Percentiles rank a stretch among this genome's conserved stretches.
Evolutionary conservation across 2,113 vertebrate genomes (phyloP).

Genomic region (Passerina amoena): DNA sequence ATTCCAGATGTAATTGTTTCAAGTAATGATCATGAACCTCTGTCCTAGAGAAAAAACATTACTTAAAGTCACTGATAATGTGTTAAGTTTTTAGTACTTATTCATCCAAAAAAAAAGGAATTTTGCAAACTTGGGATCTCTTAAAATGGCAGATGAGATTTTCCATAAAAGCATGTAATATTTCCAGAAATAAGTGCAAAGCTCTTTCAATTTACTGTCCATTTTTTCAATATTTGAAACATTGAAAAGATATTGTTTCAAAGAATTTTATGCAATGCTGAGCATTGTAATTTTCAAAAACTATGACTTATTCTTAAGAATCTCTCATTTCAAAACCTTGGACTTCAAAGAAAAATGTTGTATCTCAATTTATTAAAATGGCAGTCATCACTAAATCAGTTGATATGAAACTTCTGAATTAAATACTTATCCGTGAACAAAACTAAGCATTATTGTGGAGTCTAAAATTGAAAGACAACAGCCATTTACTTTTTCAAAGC

Average conservation of each 20-base stretch:
- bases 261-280: background rate
- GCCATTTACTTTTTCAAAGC: background rate
- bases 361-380: background rate
- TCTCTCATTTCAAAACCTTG: background rate
- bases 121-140: background rate
- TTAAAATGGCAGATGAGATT: background rate
- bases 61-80: background rate
- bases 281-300: background rate
- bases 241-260: background rate
- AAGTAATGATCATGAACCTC: background rate
- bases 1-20: background rate
- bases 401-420: background rate
- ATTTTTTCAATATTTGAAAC: background rate
- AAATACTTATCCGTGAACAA: background rate
- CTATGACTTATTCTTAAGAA: background rate
- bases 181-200: background rate
- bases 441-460: background rate
- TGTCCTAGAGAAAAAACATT: background rate
- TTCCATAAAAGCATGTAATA: accelerated
- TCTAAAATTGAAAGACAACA: background rate
- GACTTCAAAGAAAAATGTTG: background rate
- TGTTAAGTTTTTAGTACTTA: background rate
- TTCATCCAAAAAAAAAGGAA: background rate
- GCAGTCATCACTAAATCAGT: background rate
- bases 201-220: background rate